These are phyloP conservation scores for Zoanthus gigantus DNA, from an alignment of 92 coral and sea anemone species.

Conservation along the genomic window DNA sequence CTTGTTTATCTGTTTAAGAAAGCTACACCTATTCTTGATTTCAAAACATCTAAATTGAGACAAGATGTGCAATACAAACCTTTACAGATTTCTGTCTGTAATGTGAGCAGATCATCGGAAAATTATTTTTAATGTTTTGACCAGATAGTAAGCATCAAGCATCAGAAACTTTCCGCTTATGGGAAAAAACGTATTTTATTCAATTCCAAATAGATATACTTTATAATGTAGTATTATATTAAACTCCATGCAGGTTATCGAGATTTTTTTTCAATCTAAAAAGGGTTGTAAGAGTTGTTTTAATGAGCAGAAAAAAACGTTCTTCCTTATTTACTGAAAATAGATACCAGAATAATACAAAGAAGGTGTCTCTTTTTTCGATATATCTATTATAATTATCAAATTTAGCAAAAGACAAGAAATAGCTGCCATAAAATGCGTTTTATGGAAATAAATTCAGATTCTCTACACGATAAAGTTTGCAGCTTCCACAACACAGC, in stretches of 20 bases:
- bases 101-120: no score
- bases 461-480: background rate
- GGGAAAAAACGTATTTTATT: no score
- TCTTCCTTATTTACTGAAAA: background rate
- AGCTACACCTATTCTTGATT: background rate
- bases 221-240: background rate
- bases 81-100: background rate
- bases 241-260: background rate
- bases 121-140: background rate
- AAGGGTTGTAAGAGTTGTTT: background rate
- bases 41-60: background rate
- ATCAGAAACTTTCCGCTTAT: no score
- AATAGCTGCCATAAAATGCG: background rate
- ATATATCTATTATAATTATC: background rate
- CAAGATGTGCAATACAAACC: background rate
- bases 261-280: background rate
- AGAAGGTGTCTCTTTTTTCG: background rate
- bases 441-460: background rate
- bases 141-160: background rate
- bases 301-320: background rate
- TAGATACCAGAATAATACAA: background rate
- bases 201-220: no score
- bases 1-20: slow-evolving; percentile 3
- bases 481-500: background rate
- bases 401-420: background rate